phyloP scores from a whole-genome alignment of 2,113 vertebrate genomes.

The Myotis lucifugus region DNA sequence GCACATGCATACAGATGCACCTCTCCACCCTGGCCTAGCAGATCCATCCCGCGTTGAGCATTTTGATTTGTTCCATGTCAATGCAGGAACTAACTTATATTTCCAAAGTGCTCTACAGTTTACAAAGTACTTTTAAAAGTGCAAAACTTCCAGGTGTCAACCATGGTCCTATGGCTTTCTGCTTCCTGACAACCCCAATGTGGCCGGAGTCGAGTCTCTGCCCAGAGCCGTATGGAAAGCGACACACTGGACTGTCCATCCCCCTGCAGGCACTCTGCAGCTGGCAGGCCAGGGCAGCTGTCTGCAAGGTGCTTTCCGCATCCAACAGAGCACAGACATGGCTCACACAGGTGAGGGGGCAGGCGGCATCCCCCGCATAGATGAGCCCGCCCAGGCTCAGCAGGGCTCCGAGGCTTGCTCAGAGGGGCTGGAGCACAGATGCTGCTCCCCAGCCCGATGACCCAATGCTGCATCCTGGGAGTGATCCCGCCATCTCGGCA shows the following conservation, averaged over 20 bases:
- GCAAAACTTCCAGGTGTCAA: background rate
- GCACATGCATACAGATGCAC: background rate
- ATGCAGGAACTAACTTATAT: background rate
- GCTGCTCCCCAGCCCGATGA: background rate
- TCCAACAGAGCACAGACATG: fast-evolving
- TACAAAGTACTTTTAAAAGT: background rate
- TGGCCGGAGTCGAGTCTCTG: background rate
- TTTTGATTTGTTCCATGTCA: background rate
- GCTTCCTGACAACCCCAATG: background rate
- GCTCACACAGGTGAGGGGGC: background rate
- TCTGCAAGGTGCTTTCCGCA: background rate
- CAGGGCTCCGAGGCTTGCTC: background rate
- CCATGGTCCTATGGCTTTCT: background rate
- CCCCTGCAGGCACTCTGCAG: background rate
- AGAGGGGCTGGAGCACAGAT: too few relatives aligned
- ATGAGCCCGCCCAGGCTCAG: background rate
- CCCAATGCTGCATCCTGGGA: background rate
- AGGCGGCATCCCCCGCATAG: background rate
- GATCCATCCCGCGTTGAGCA: background rate
- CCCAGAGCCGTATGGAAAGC: background rate
- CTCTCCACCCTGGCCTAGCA: background rate
- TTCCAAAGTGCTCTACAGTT: background rate
- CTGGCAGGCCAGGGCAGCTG: too few relatives aligned
- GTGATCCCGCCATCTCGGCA: background rate
- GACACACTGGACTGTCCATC: background rate